These are phyloP conservation scores for Heliconius ethilla DNA, from an alignment of 2,888 invertebrate species.

Conservation along the genomic window DNA sequence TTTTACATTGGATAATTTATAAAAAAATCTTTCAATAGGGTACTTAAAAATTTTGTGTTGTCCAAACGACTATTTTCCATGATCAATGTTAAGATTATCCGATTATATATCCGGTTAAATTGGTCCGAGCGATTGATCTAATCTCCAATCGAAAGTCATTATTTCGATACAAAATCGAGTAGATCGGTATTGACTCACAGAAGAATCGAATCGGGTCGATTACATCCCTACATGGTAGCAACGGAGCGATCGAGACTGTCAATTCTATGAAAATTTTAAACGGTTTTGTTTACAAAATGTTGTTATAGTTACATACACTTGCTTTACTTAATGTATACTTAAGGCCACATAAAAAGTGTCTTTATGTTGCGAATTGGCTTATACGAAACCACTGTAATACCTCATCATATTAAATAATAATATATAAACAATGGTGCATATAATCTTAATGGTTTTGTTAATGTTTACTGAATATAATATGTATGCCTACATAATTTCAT, in stretches of 20 bases:
- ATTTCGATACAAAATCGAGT: too few relatives aligned
- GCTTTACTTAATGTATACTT: not conserved
- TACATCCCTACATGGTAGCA: not conserved
- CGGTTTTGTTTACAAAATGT: conserved; percentile 15
- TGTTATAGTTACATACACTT: conserved; percentile 1
- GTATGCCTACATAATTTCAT: conserved; percentile 12
- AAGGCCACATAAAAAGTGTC: not conserved
- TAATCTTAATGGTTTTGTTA: not conserved
- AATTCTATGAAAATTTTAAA: conserved; percentile 6
- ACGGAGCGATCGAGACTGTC: not conserved
- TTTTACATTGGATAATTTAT: too few relatives aligned
- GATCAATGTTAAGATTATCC: too few relatives aligned
- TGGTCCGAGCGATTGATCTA: too few relatives aligned
- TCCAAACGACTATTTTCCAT: too few relatives aligned
- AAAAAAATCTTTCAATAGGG: too few relatives aligned
- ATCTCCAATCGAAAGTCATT: too few relatives aligned
- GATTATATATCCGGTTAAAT: too few relatives aligned
- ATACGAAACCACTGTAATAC: not conserved
- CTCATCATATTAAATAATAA: not conserved
- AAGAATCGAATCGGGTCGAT: not conserved
- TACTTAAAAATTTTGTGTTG: too few relatives aligned
- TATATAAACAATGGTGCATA: conserved; percentile 12
- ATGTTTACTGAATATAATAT: not conserved
- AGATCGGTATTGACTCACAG: too few relatives aligned
- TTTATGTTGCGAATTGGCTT: not conserved